Percentiles rank a stretch among this genome's conserved stretches.
Evolutionary conservation across 2,888 invertebrate genomes (phyloP).

Genomic region (Deroplatys truncata): DNA sequence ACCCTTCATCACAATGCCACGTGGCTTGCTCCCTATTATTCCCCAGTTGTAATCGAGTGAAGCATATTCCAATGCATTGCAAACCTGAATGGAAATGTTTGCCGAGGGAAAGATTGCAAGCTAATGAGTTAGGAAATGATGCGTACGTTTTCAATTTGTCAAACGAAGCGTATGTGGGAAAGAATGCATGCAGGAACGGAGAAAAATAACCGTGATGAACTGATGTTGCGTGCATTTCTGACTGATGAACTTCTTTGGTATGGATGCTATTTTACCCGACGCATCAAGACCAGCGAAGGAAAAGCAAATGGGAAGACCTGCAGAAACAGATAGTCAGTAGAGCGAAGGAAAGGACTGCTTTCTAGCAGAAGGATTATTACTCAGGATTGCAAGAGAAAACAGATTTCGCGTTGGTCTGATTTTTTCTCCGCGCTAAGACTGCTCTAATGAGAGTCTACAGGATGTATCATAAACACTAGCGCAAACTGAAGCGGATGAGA

Average conservation of each 20-base stretch:
- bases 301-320: neutral
- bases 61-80: neutral
- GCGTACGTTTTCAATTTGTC: neutral
- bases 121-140: neutral
- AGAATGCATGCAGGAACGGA: neutral
- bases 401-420: too few species aligned
- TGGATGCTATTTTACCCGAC: neutral
- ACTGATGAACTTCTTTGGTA: neutral
- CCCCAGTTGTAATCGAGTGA: neutral
- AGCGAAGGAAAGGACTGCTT: neutral
- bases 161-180: neutral
- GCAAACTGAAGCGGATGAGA: too few species aligned
- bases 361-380: too few species aligned
- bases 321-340: neutral
- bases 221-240: neutral
- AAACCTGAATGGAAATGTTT: neutral
- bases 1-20: neutral
- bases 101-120: neutral
- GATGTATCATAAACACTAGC: too few species aligned
- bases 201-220: neutral
- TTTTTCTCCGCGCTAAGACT: too few species aligned
- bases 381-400: too few species aligned
- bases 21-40: neutral
- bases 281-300: neutral
- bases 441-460: too few species aligned